Percentiles rank a stretch among this genome's conserved stretches.
Conservation (phyloP, 1,140 invertebrate genomes). For the Drosophila funebris region DNA sequence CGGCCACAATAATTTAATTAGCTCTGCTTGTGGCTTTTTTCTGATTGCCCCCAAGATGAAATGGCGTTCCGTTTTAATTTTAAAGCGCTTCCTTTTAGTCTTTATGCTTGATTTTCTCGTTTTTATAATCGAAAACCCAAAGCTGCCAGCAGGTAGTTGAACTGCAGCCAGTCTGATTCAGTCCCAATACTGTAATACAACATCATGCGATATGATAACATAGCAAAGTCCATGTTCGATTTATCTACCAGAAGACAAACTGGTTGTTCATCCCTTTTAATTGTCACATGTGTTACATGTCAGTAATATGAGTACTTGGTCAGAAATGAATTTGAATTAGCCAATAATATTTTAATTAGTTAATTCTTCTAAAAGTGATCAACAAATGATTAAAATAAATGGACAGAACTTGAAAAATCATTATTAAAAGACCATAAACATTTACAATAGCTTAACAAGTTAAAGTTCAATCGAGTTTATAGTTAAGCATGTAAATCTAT, state of each 20-base stretch:
- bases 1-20: slow-evolving; percentile 72
- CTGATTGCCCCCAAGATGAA: slow-evolving; percentile 43
- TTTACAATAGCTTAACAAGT: too few species aligned
- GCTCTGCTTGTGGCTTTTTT: slow-evolving; percentile 67
- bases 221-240: neutral
- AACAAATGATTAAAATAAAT: too few species aligned
- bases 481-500: too few species aligned
- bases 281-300: too few species aligned
- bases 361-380: too few species aligned
- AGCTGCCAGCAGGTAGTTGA: slow-evolving; percentile 2
- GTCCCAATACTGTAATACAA: neutral
- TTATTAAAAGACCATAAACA: too few species aligned
- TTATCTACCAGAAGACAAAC: neutral
- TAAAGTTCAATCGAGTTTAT: too few species aligned
- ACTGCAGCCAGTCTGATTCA: slow-evolving; percentile 3
- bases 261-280: neutral
- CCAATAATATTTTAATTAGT: too few species aligned
- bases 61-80: slow-evolving; percentile 54
- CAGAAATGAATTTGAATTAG: too few species aligned
- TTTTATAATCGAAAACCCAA: slow-evolving; percentile 18
- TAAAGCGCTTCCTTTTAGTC: slow-evolving; percentile 37
- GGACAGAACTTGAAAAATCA: too few species aligned
- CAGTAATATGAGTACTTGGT: too few species aligned
- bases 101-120: slow-evolving; percentile 35
- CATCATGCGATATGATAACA: slow-evolving; percentile 1